Base-by-base conservation (phyloP, 2,797 vertebrate genomes). In the Pelobates cultripes region DNA sequence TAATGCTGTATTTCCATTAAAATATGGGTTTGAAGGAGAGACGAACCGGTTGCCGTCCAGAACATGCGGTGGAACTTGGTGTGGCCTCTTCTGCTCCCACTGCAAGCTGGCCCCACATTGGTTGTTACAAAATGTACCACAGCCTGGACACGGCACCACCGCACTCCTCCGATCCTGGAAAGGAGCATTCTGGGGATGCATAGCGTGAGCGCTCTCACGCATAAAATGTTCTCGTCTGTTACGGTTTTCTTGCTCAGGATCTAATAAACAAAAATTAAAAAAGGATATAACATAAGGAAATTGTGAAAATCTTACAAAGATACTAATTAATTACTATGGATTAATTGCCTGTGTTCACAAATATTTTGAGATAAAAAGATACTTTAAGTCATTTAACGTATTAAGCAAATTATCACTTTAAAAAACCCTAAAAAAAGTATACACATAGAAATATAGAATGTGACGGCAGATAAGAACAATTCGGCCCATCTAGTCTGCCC, bases 71-170 rank as follows among this genome's bases (percentile, higher is more conserved):
- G 69, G 15, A 6, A 42, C 71, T 9, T 83, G 77, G 45, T 75
- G 77, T 28, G 78, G 60, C 28, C 82, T 74, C 15, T 77, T 69
- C 41, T 78, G 81, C 17, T 83, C 81, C 81, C 81, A 83, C 40
- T 78, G 76, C 15, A 79, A 28, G 57, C 61, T 75, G n/a, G 73
- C 45, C 4, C 53, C 41, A 7, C 82, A 83, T 5, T 79, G 82
- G 69, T 79, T 79, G 51, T 79, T 83, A 57, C 82, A 83, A 14
- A 55, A 83, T 0, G 44, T 17, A 42, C 82, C 82, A 12, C 82
- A 83, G n/a, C 3, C 43, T 0, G 53, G 77, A 55, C 82, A 83
- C 0, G 77, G 82, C 4, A 42, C 9, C 4, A 47, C 28, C 7
- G 28, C 43, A 28, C 44, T 68, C 40, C 82, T 70, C n/a, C 82